Conservation (phyloP, 2,797 vertebrate species). For the Strix occidentalis region DNA sequence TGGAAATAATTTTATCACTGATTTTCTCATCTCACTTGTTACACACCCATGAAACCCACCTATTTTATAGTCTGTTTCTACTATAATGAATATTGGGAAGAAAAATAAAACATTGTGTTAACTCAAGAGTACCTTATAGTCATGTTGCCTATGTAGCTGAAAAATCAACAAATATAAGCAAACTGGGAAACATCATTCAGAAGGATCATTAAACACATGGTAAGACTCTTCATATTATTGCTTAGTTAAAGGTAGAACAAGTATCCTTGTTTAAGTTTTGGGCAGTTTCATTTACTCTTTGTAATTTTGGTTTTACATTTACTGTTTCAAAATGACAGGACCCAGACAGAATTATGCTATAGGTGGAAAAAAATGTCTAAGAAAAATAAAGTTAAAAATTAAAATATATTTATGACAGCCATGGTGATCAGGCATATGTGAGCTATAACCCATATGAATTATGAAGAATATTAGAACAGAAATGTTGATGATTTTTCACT, state of each 20-base stretch:
- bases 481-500: background rate
- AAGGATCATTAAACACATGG: background rate
- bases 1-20: background rate
- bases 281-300: background rate
- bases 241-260: background rate
- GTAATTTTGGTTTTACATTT: background rate
- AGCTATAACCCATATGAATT: background rate
- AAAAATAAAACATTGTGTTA: background rate
- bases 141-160: background rate
- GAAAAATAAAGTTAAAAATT: background rate
- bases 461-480: background rate
- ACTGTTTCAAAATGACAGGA: background rate
- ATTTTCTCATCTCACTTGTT: background rate
- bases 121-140: background rate
- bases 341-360: background rate
- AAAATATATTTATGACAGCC: background rate
- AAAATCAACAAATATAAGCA: background rate
- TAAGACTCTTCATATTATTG: background rate
- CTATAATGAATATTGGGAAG: background rate
- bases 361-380: background rate
- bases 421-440: background rate
- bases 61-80: background rate
- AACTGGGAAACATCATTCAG: background rate
- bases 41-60: background rate
- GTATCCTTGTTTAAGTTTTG: background rate